These are phyloP conservation scores for Dasysyrphus albostriatus DNA, from an alignment of 2,888 invertebrate genomes.

Conservation along the genomic window DNA sequence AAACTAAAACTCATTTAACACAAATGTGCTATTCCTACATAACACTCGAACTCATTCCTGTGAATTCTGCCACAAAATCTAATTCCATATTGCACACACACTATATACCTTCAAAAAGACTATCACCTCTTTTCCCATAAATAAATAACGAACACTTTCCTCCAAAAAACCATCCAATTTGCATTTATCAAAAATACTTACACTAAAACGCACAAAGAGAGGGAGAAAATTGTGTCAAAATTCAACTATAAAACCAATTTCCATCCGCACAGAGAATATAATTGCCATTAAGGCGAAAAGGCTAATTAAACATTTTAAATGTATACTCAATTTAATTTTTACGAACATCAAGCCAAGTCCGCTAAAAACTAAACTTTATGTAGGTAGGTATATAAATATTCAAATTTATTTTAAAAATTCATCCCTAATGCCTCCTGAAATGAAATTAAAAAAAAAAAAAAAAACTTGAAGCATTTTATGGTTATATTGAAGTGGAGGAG, in stretches of 20 bases:
- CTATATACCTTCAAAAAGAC: neutral
- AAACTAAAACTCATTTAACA: constrained; percentile 15
- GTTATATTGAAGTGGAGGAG: neutral
- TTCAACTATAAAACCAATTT: constrained; percentile 43
- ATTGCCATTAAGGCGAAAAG: constrained; percentile 68
- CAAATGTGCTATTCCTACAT: neutral
- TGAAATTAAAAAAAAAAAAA: too few species aligned
- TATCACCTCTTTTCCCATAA: neutral
- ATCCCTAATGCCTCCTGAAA: constrained; percentile 6
- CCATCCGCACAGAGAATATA: constrained; percentile 44
- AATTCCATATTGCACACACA: constrained; percentile 21
- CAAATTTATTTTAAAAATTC: constrained; percentile 27
- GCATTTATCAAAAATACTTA: constrained; percentile 49
- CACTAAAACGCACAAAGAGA: neutral
- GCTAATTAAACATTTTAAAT: constrained; percentile 69
- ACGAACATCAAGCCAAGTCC: constrained; percentile 9
- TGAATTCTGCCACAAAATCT: neutral
- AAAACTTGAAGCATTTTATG: neutral
- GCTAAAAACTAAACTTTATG: constrained; percentile 16
- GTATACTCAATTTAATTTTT: constrained; percentile 52
- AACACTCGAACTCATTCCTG: neutral
- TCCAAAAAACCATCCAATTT: constrained; percentile 52
- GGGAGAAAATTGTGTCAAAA: constrained; percentile 33
- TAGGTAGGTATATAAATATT: neutral
- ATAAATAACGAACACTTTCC: neutral